A percentile compares a stretch with the other conserved stretches of the same genome.
Evolutionary conservation across 2,888 invertebrate genomes (phyloP).

Genomic region (Sarcophaga variegata): DNA sequence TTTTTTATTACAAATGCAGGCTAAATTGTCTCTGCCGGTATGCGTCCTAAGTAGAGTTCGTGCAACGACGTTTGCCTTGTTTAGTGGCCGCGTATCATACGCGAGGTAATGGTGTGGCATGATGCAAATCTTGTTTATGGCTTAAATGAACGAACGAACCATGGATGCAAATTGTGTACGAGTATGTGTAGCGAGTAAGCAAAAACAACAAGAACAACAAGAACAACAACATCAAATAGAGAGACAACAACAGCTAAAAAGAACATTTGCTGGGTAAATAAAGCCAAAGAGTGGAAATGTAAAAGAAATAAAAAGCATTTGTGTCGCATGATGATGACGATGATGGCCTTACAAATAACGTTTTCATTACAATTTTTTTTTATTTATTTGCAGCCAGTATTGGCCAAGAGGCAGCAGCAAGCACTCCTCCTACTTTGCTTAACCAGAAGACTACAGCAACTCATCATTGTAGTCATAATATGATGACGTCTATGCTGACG

Average conservation of each 20-base stretch:
- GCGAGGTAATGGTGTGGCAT: constrained; percentile 7
- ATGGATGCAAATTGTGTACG: constrained; percentile 42
- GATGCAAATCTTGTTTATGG: constrained; percentile 63
- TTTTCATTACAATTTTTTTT: constrained; percentile 51
- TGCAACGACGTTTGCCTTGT: constrained; percentile 13
- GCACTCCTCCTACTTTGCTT: background rate
- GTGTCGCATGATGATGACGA: constrained; percentile 60
- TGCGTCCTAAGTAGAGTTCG: background rate
- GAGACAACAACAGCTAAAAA: constrained; percentile 32
- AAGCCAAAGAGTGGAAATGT: constrained; percentile 32
- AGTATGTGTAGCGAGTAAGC: background rate
- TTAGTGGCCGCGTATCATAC: background rate
- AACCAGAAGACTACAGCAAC: background rate
- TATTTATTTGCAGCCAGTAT: constrained; percentile 10
- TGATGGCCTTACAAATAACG: constrained; percentile 64
- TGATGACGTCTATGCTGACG: constrained; percentile 5
- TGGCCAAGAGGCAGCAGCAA: background rate
- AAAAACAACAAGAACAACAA: background rate
- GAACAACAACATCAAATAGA: constrained; percentile 8
- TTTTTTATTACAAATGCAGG: background rate
- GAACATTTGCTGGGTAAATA: constrained; percentile 62
- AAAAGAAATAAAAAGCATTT: constrained; percentile 39
- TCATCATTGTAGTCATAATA: constrained; percentile 30
- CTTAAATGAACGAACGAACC: constrained; percentile 48
- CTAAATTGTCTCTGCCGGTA: background rate